Percentiles rank a stretch among this genome's conserved stretches.
These are phyloP conservation scores for Indicator maculatus DNA, from an alignment of 2,113 vertebrate species.

Conservation along the genomic window DNA sequence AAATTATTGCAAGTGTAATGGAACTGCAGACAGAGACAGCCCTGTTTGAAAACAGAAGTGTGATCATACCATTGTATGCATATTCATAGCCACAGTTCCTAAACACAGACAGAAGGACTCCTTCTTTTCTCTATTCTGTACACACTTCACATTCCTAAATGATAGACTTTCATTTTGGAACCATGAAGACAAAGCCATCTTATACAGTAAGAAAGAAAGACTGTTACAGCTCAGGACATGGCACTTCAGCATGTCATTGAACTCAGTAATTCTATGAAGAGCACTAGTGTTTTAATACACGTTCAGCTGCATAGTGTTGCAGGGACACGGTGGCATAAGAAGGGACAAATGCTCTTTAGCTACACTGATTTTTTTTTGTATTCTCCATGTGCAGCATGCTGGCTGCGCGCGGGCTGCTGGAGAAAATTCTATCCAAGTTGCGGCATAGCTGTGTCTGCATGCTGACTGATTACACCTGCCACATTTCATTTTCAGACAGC, in stretches of 20 bases:
- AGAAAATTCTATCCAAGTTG: not conserved
- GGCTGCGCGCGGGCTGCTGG: fast-evolving
- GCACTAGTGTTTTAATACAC: not conserved
- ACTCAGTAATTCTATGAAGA: not conserved
- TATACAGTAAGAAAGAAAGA: not conserved
- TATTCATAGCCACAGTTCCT: not conserved
- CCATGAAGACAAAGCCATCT: not conserved
- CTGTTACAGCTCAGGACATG: fast-evolving
- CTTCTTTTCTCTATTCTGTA: not conserved
- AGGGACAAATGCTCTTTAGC: not conserved
- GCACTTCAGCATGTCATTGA: fast-evolving
- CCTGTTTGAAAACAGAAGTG: not conserved
- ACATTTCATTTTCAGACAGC: not conserved
- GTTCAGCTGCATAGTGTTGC: not conserved
- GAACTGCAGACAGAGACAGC: not conserved
- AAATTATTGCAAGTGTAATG: not conserved
- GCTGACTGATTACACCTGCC: not conserved
- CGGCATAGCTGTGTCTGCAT: not conserved
- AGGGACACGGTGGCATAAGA: not conserved
- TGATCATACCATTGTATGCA: not conserved
- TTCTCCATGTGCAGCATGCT: not conserved
- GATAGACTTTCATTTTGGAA: not conserved
- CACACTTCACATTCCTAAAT: not conserved
- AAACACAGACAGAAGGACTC: not conserved
- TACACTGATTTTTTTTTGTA: not conserved